Conservation (phyloP, 2,113 vertebrate species). For the Thalassarche chlororhynchos region DNA sequence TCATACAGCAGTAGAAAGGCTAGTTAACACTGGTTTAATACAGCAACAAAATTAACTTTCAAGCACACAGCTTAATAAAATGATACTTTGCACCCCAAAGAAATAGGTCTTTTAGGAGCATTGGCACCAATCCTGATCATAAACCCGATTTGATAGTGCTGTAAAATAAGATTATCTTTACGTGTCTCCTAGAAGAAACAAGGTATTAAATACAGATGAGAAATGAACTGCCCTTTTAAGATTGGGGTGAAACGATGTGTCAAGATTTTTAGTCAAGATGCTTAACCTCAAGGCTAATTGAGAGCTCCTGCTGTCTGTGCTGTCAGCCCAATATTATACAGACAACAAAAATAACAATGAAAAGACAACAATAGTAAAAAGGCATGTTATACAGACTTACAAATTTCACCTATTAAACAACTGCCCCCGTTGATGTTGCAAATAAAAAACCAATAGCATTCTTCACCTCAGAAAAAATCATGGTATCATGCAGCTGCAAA, state of each 20-base stretch:
- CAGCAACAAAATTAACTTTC: neutral
- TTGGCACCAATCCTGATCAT: neutral
- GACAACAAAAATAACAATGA: neutral
- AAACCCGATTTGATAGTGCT: neutral
- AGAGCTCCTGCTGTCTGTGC: neutral
- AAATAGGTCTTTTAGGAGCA: neutral
- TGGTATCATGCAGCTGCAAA: neutral
- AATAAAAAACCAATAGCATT: neutral
- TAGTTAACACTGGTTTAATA: neutral
- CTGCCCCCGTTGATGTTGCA: neutral
- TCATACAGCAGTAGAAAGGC: neutral
- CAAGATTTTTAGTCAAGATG: slow-evolving; percentile 24
- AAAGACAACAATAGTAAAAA: neutral
- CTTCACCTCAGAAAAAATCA: neutral
- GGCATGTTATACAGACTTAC: neutral
- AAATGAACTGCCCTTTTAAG: slow-evolving; percentile 24
- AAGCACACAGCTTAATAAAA: neutral
- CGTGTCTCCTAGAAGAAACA: neutral
- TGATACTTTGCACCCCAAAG: neutral
- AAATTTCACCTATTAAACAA: neutral
- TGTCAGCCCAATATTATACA: neutral
- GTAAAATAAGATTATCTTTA: slow-evolving; percentile 18
- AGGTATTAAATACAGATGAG: slow-evolving; percentile 34
- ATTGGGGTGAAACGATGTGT: slow-evolving; percentile 32
- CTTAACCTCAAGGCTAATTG: slow-evolving; percentile 41